phyloP scores from a whole-genome alignment of 1,140 invertebrate species.

The Megalonaias nervosa region DNA sequence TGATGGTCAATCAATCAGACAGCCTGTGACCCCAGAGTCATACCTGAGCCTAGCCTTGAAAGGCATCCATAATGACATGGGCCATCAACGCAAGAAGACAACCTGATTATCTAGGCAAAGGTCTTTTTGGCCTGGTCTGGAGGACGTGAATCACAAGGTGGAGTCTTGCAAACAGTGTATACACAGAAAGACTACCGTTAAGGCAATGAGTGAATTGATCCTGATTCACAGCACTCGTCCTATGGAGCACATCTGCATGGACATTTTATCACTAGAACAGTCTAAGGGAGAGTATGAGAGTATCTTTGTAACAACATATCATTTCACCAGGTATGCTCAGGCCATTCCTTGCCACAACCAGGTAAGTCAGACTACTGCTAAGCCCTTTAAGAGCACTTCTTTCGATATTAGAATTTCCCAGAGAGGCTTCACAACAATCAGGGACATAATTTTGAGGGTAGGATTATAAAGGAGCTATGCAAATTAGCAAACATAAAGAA shows the following conservation, averaged over 20 bases:
- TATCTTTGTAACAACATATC: constrained; percentile 15
- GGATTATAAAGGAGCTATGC: constrained; percentile 18
- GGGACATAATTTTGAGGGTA: constrained; percentile 33
- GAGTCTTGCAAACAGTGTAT: too few species aligned
- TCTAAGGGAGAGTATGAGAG: constrained; percentile 2
- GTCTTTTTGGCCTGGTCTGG: too few species aligned
- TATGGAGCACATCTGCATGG: constrained; percentile 16
- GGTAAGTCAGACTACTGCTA: constrained; percentile 25
- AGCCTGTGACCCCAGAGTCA: too few species aligned
- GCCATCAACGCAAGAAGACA: too few species aligned
- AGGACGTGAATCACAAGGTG: too few species aligned
- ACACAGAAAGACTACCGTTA: too few species aligned
- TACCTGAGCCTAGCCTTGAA: too few species aligned
- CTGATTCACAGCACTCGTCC: constrained; percentile 7
- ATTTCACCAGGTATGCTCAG: constrained; percentile 25
- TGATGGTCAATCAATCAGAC: too few species aligned
- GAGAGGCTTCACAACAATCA: constrained; percentile 24
- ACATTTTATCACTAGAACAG: constrained; percentile 8
- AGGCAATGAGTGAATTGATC: not conserved
- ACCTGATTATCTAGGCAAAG: too few species aligned
- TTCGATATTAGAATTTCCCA: constrained; percentile 17
- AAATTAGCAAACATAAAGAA: constrained; percentile 1
- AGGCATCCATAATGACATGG: too few species aligned
- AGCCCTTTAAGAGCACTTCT: constrained; percentile 8
- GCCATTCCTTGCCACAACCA: constrained; percentile 24